phyloP scores from a whole-genome alignment of 2,797 vertebrate genomes.

The Enteromius fasciolatus region DNA sequence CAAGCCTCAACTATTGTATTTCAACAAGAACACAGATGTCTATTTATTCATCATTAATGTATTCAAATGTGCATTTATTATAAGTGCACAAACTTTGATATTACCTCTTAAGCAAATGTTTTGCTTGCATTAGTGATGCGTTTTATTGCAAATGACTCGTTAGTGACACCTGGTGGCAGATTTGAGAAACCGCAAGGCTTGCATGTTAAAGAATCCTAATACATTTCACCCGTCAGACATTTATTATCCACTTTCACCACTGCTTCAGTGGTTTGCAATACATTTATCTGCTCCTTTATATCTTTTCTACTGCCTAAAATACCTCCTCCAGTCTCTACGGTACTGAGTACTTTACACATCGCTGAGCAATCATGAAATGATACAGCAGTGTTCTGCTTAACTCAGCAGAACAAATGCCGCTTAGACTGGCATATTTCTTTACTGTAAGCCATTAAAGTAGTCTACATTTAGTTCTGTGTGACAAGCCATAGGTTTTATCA shows the following conservation, averaged over 20 bases:
- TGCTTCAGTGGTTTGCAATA: conserved; percentile 7
- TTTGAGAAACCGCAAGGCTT: neutral
- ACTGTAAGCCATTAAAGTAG: conserved; percentile 31
- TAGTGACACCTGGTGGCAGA: conserved; percentile 32
- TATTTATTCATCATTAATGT: neutral
- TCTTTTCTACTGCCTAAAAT: conserved; percentile 18
- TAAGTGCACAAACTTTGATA: neutral
- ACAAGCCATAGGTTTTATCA: conserved; percentile 22
- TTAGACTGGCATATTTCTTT: conserved; percentile 34
- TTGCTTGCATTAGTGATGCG: neutral
- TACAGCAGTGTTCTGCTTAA: conserved; percentile 32
- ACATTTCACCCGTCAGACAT: conserved; percentile 1
- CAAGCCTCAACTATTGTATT: neutral
- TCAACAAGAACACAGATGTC: neutral
- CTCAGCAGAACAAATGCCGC: conserved; percentile 35
- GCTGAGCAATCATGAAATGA: conserved; percentile 38
- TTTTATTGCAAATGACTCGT: neutral
- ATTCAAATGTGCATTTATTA: neutral
- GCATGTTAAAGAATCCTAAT: neutral
- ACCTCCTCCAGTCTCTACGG: conserved; percentile 2
- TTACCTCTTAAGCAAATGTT: neutral
- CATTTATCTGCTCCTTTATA: conserved; percentile 31
- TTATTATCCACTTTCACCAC: neutral
- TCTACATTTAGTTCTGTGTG: conserved; percentile 11
- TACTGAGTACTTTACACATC: conserved; percentile 3